Base-by-base conservation (phyloP, 1,140 invertebrate species). In the Sitobion miscanthi region DNA sequence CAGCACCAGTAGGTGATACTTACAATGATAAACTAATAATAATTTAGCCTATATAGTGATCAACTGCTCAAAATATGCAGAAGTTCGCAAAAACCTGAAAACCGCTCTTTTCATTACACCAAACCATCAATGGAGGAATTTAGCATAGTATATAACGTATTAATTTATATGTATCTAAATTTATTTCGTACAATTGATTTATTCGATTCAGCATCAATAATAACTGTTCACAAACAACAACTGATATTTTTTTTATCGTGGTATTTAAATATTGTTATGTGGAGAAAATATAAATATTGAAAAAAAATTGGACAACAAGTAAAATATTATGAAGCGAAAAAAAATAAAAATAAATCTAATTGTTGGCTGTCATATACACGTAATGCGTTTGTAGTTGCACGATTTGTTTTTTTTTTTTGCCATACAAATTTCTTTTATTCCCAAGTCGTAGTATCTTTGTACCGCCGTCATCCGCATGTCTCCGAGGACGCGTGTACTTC, bases 371-470 rank as follows among this genome's bases (percentile, higher is more conserved):
- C 45, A 87, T 47, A 87, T 23, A 87, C 85, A 87, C 30, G n/a
- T 77, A 85, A 85, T 85, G 21, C 83, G 38, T 42, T 42, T 42
- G 38, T 42, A 47, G 45, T 87, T n/a, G 45, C 45, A 47, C 11
- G 85, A 45, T 86, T 86, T 83, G n/a, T 83, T 83, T 85, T 83
- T 82, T 82, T 35, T 82, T 85, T 77, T 77, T 85, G 14, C 17
- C 14, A 49, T n/a, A 49, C 47, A 35, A 87, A 49, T 87, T 45
- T 49, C 47, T n/a, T n/a, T 87, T 87, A 87, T 87, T 87, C 47
- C 30, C 17, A 30, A 87, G 86, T 87, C 25, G n/a, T 87, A 87
- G 42, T 87, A 49, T 87, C 47, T 87, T 87, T n/a, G 30, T 87
- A 35, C 86, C n/a, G 45, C 86, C 47, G 47, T 87, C 86, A 87